Evolutionary conservation across 2,888 invertebrate species (phyloP).

Genomic region (Anoplius nigerrimus): DNA sequence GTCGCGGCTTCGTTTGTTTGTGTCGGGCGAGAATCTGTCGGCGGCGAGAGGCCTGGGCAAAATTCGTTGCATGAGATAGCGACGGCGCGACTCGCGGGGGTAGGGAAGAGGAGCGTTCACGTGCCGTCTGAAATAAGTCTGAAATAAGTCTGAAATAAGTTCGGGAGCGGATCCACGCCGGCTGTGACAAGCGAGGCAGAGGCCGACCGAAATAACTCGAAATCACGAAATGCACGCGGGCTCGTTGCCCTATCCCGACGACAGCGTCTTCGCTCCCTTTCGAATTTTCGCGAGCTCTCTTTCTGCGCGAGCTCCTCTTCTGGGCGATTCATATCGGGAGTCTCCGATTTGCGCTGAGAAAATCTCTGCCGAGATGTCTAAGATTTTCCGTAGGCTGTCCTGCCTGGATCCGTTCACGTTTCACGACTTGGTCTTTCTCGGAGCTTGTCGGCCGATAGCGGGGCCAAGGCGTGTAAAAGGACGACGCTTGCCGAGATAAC

Average conservation of each 20-base stretch:
- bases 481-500: slow-evolving; percentile 8
- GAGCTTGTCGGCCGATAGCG: not conserved
- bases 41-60: too few relatives aligned
- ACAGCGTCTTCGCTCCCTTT: slow-evolving; percentile 3
- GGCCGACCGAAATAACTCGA: slow-evolving; percentile 29
- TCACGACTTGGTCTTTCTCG: too few relatives aligned
- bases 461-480: not conserved
- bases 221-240: slow-evolving; percentile 13
- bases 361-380: too few relatives aligned
- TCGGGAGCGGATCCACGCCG: slow-evolving; percentile 12
- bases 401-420: too few relatives aligned
- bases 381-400: too few relatives aligned
- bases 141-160: too few relatives aligned
- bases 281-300: not conserved
- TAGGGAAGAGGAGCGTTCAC: slow-evolving; percentile 21
- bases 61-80: not conserved
- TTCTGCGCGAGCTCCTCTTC: not conserved
- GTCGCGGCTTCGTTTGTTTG: too few relatives aligned
- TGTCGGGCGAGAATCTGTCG: too few relatives aligned
- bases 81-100: not conserved
- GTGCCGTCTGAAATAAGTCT: slow-evolving; percentile 27
- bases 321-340: too few relatives aligned
- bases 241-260: slow-evolving; percentile 4
- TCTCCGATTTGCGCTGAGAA: too few relatives aligned
- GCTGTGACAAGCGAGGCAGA: slow-evolving; percentile 16